These are phyloP conservation scores for Chlamydotis undulata DNA, from an alignment of 2,113 vertebrate species.

Conservation along the genomic window DNA sequence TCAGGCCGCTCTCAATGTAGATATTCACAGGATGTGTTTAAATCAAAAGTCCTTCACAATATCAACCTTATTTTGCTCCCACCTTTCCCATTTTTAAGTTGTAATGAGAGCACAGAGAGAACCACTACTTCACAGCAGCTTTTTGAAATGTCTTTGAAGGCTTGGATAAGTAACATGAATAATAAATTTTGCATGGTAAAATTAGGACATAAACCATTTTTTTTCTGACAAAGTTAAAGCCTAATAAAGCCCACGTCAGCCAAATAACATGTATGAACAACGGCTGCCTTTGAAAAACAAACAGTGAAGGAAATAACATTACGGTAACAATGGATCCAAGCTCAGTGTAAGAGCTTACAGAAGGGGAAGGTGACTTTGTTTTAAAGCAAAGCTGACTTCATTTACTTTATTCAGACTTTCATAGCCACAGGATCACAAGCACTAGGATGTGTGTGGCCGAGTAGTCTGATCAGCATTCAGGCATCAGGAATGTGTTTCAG, in stretches of 20 bases:
- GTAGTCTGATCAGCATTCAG: background rate
- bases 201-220: background rate
- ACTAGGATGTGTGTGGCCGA: too few relatives aligned
- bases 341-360: background rate
- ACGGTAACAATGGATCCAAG: background rate
- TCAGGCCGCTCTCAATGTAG: background rate
- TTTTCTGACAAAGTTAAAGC: background rate
- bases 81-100: background rate
- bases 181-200: background rate
- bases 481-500: background rate
- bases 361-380: background rate
- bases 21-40: background rate
- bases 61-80: background rate
- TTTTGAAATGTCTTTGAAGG: background rate
- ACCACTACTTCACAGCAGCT: background rate
- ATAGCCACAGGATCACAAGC: background rate
- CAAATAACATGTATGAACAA: background rate
- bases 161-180: background rate
- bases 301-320: background rate
- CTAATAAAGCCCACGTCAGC: background rate
- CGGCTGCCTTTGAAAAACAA: background rate
- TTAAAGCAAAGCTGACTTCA: background rate
- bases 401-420: background rate
- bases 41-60: background rate
- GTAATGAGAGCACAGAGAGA: background rate